Evolutionary conservation across 2,888 invertebrate genomes (phyloP).

Genomic region (Apamea monoglypha): DNA sequence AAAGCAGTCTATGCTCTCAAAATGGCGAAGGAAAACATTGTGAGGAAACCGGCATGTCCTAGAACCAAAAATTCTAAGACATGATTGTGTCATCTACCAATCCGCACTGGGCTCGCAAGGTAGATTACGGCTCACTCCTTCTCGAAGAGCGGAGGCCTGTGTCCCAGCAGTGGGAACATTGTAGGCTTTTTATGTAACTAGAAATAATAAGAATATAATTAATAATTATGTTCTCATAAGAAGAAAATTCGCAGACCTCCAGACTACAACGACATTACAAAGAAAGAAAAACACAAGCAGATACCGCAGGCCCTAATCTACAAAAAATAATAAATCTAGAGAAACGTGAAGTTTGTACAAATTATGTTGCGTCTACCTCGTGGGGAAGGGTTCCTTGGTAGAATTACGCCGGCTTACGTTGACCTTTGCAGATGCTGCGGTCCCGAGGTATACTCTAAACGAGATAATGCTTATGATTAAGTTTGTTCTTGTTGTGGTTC

Average conservation of each 20-base stretch:
- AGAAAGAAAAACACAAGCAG: neutral
- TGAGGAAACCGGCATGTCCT: neutral
- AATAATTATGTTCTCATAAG: neutral
- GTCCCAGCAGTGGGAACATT: too few species aligned
- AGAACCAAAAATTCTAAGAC: too few species aligned
- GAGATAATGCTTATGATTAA: constrained; percentile 53
- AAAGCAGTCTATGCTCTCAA: neutral
- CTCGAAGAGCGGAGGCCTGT: too few species aligned
- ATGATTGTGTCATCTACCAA: too few species aligned
- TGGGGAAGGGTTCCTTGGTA: constrained; percentile 9
- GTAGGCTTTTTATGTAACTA: too few species aligned
- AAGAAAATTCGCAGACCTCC: too few species aligned
- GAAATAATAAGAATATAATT: neutral
- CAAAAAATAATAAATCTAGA: constrained; percentile 34
- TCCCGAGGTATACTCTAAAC: constrained; percentile 24
- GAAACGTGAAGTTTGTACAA: constrained; percentile 30
- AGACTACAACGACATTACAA: neutral
- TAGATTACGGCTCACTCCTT: too few species aligned
- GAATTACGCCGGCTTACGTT: constrained; percentile 31
- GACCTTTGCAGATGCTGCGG: constrained; percentile 49
- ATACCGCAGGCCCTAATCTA: constrained; percentile 21
- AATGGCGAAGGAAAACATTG: neutral
- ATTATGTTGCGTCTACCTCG: constrained; percentile 15
- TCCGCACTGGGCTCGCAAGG: too few species aligned
- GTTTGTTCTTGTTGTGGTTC: constrained; percentile 41